A percentile compares a stretch with the other conserved stretches of the same genome.
These are phyloP conservation scores for Abrostola tripartita DNA, from an alignment of 2,888 invertebrate genomes.

Conservation along the genomic window DNA sequence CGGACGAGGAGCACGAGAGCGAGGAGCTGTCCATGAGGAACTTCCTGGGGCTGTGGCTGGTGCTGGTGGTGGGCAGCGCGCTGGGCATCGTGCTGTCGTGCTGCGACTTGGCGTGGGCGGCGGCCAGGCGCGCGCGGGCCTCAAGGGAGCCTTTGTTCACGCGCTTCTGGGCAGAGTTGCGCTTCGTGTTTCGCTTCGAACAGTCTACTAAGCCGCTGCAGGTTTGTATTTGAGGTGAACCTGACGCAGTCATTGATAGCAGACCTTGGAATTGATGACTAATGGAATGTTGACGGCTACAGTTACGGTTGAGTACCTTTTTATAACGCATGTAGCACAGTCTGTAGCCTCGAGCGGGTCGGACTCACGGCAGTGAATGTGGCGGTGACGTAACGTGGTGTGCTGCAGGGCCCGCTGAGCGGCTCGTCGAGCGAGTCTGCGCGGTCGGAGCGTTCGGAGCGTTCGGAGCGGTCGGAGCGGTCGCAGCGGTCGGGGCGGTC, in stretches of 20 bases:
- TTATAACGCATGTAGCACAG: no score
- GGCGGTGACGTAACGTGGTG: no score
- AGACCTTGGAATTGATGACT: no score
- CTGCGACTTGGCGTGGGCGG: slow-evolving; percentile 86
- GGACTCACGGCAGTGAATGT: no score
- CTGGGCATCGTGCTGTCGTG: slow-evolving; percentile 90
- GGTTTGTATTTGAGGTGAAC: slow-evolving; percentile 44
- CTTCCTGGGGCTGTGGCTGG: slow-evolving; percentile 94
- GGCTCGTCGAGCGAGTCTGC: slow-evolving; percentile 55
- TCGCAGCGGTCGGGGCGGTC: slow-evolving; percentile 32
- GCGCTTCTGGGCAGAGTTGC: slow-evolving; percentile 74
- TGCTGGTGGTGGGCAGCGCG: slow-evolving; percentile 91
- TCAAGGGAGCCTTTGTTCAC: slow-evolving; percentile 60
- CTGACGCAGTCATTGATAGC: no score
- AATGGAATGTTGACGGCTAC: no score
- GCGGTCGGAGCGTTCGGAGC: slow-evolving; percentile 22
- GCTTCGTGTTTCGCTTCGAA: slow-evolving; percentile 81
- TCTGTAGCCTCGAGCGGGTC: no score
- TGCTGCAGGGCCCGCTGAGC: slow-evolving; percentile 63
- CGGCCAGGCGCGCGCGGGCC: slow-evolving; percentile 65
- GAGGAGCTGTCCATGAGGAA: slow-evolving; percentile 90
- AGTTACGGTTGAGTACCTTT: no score
- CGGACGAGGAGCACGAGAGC: slow-evolving; percentile 70
- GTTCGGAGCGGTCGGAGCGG: slow-evolving; percentile 16
- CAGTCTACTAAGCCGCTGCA: slow-evolving; percentile 76